Evolutionary conservation across 2,888 invertebrate genomes (phyloP), one percentile per base, ranked within the genome.

Genomic region (Coleophora deauratella): DNA sequence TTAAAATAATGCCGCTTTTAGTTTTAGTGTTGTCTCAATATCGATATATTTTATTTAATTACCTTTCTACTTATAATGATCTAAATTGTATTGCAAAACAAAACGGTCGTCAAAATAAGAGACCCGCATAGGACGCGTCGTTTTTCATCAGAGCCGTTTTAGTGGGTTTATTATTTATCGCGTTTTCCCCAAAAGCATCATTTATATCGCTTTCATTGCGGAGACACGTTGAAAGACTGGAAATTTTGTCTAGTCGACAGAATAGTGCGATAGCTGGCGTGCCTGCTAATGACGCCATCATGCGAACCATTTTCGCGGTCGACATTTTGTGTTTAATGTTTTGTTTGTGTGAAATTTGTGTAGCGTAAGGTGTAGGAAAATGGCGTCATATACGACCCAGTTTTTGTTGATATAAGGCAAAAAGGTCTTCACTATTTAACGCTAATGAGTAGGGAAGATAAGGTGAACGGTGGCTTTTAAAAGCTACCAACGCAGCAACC

Each of bases 201-300:
- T 79, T 79, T 75, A 71, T 66, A 62, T 57, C 65, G 72, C 69
- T 65, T 73, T 80, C 77, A 82, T 84, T 78, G 79, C 64, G 64
- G 65, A 70, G 73, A 69, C 69, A 72, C 67, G 69, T 63, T 81
- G 73, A 85, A 82, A 78, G 80, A 81, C 76, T 77, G 68, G 64
- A 76, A 77, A 79, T 84, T 81, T 77, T 70, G 85, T 78, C 81
- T 78, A 81, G 77, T 80, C 76, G 72, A 72, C 82, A 73, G 74
- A 80, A 85, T 84, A 84, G 84, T 84, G 78, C 66, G 80, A 78
- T 81, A 80, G 72, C 74, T 70, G 70, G 49, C 21, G 21, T 21
- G 21, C 52, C 48, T 60, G 73, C 77, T 85, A 85, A 85, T 84
- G 84, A 85, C 71, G 67, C 66, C 71, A 66, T 69, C 66, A 66